These are phyloP conservation scores for Branchinecta lynchi DNA, from an alignment of 1,140 invertebrate genomes.

Conservation along the genomic window DNA sequence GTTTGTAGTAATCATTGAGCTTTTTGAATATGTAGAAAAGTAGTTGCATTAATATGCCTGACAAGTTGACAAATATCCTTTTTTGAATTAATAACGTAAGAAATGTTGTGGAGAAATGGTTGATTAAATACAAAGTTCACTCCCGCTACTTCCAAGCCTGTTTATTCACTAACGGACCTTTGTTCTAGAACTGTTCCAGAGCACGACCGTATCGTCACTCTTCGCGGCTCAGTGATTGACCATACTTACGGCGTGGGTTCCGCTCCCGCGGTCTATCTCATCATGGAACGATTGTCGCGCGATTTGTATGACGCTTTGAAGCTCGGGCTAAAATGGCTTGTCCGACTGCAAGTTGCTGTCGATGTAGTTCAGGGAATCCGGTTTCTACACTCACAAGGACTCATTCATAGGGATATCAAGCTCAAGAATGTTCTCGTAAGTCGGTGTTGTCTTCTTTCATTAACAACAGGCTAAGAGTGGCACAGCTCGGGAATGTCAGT, in stretches of 20 bases:
- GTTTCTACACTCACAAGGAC: constrained; percentile 66
- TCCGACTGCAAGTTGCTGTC: constrained; percentile 52
- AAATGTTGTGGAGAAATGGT: too few relatives aligned
- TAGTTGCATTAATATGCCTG: too few relatives aligned
- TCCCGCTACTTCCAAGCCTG: too few relatives aligned
- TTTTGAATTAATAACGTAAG: too few relatives aligned
- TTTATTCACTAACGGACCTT: too few relatives aligned
- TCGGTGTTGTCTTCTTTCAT: neutral
- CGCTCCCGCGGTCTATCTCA: constrained; percentile 57
- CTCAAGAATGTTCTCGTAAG: constrained; percentile 68
- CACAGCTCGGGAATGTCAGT: too few relatives aligned
- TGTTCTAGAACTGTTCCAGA: constrained; percentile 54
- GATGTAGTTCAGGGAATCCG: constrained; percentile 71
- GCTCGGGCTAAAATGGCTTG: constrained; percentile 47
- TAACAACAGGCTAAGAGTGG: too few relatives aligned
- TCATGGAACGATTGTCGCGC: constrained; percentile 53
- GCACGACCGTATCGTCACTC: constrained; percentile 61
- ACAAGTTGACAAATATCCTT: too few relatives aligned
- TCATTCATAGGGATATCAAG: constrained; percentile 79
- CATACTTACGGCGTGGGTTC: constrained; percentile 49
- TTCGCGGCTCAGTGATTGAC: constrained; percentile 69
- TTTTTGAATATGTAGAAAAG: too few relatives aligned
- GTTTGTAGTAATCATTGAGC: too few relatives aligned
- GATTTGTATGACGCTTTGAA: constrained; percentile 70
- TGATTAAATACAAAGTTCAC: too few relatives aligned